Evolutionary conservation across 2,113 vertebrate species (phyloP).

Genomic region (Romanogobio albipinnatus): DNA sequence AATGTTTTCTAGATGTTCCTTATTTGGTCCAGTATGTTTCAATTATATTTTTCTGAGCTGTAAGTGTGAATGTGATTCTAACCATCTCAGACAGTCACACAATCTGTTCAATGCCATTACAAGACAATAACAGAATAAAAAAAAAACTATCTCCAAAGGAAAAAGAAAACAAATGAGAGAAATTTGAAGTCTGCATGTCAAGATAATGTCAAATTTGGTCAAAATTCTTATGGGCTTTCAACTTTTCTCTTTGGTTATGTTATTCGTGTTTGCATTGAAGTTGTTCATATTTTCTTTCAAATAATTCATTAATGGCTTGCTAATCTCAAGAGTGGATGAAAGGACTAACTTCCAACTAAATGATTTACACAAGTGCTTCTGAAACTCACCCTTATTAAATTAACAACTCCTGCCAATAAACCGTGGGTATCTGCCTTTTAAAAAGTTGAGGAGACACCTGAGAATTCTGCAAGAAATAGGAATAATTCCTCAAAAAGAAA

Average conservation of each 20-base stretch:
- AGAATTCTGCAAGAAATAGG: constrained; percentile 64
- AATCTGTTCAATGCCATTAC: constrained; percentile 32
- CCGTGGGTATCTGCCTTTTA: constrained; percentile 69
- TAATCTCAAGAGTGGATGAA: constrained; percentile 75
- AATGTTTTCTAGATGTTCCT: constrained; percentile 1
- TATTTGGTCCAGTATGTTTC: background rate
- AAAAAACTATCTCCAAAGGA: constrained; percentile 50
- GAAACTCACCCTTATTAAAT: constrained; percentile 70
- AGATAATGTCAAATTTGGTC: constrained; percentile 67
- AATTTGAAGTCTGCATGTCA: constrained; percentile 60
- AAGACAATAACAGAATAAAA: constrained; percentile 51
- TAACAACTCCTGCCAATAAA: constrained; percentile 69
- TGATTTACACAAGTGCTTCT: constrained; percentile 64
- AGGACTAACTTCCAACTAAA: constrained; percentile 70
- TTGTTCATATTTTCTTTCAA: constrained; percentile 67
- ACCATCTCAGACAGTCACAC: constrained; percentile 33
- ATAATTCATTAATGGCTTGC: constrained; percentile 74
- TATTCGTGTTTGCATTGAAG: constrained; percentile 71
- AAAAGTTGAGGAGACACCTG: constrained; percentile 73
- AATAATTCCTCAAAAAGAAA: constrained; percentile 66
- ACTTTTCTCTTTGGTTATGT: constrained; percentile 63
- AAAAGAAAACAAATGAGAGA: constrained; percentile 35
- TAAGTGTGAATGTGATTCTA: constrained; percentile 40
- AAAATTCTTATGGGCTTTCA: constrained; percentile 61
- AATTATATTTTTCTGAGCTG: background rate